These are phyloP conservation scores for Toxotes jaculatrix DNA, from an alignment of 2,113 vertebrate genomes.

Conservation along the genomic window DNA sequence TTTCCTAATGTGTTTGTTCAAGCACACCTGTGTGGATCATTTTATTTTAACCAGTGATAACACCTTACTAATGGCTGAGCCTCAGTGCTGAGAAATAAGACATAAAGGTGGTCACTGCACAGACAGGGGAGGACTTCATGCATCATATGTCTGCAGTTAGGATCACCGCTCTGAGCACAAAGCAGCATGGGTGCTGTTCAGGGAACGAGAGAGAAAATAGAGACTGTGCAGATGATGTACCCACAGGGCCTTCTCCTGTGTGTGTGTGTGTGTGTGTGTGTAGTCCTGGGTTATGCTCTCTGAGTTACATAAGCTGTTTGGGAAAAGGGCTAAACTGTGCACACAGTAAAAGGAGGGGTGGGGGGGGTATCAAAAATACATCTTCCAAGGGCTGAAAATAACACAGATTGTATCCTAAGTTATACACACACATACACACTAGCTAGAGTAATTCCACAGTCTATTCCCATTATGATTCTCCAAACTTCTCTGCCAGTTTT, in stretches of 20 bases:
- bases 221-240: conserved; percentile 63
- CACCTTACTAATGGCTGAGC: not conserved
- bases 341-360: conserved; percentile 16
- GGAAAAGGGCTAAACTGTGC: conserved; percentile 48
- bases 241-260: conserved; percentile 58
- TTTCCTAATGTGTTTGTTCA: not conserved
- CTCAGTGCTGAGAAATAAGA: not conserved
- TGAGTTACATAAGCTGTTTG: conserved; percentile 72
- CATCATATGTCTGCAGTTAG: conserved; percentile 48
- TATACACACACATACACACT: not conserved
- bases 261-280: conserved; percentile 30
- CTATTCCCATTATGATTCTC: conserved; percentile 11
- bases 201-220: conserved; percentile 52
- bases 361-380: conserved; percentile 46
- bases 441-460: not conserved
- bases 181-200: conserved; percentile 61
- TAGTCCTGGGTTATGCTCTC: conserved; percentile 49
- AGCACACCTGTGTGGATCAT: not conserved
- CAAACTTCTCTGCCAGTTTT: conserved; percentile 28
- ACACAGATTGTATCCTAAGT: conserved; percentile 23
- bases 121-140: conserved; percentile 31
- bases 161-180: conserved; percentile 51
- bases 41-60: not conserved
- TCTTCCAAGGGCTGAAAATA: conserved; percentile 48
- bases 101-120: not conserved